These are phyloP conservation scores for Chionis minor DNA, from an alignment of 2,113 vertebrate species.

Conservation along the genomic window DNA sequence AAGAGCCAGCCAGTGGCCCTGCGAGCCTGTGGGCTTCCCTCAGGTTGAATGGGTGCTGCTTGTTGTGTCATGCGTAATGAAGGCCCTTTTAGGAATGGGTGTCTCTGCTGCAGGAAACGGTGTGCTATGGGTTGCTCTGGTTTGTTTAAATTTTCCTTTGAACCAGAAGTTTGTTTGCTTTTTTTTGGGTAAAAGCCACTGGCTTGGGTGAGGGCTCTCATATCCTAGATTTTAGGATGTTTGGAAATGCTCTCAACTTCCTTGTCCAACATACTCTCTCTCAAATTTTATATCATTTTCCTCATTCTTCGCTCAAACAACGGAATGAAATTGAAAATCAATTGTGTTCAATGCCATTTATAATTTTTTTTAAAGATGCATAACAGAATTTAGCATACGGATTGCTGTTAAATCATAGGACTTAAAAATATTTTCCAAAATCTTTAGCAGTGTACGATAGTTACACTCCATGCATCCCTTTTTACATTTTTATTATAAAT, in stretches of 20 bases:
- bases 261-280: not conserved
- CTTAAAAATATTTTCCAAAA: constrained; percentile 11
- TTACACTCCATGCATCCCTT: not conserved
- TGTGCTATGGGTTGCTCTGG: constrained; percentile 44
- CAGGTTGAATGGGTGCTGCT: constrained; percentile 94
- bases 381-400: not conserved
- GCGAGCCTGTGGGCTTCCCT: constrained; percentile 96
- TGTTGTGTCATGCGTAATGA: constrained; percentile 76
- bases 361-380: not conserved
- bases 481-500: constrained; percentile 3
- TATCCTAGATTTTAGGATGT: not conserved
- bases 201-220: constrained; percentile 3
- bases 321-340: constrained; percentile 21
- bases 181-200: not conserved
- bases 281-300: constrained; percentile 27
- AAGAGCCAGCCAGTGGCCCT: constrained; percentile 97
- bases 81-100: constrained; percentile 74
- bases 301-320: not conserved
- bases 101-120: constrained; percentile 81
- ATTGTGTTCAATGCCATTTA: not conserved
- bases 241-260: constrained; percentile 37
- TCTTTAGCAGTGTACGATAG: not conserved
- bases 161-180: constrained; percentile 37
- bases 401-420: not conserved
- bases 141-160: constrained; percentile 53